phyloP scores from a whole-genome alignment of 2,113 vertebrate species.

The Murina feae region DNA sequence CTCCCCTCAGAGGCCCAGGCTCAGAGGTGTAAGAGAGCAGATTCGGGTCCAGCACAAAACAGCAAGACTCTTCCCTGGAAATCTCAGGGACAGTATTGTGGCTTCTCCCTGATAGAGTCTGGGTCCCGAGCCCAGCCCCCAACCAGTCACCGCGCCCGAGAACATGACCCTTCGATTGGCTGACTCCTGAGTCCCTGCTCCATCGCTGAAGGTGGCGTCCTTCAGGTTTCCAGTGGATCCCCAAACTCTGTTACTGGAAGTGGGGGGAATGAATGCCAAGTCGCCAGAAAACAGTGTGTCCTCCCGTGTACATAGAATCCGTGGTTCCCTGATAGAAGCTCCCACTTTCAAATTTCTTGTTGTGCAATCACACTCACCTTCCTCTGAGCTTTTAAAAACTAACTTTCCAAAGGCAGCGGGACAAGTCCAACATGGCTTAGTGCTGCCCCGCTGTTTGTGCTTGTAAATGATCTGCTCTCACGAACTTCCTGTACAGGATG shows the following conservation, averaged over 20 bases:
- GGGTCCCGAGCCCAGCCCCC: not conserved
- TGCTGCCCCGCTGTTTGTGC: rapidly evolving
- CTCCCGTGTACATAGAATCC: not conserved
- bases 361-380: not conserved
- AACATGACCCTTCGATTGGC: not conserved
- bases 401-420: not conserved
- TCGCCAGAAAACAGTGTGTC: not conserved
- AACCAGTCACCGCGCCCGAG: not conserved
- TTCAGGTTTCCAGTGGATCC: not conserved
- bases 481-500: not conserved
- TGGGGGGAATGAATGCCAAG: not conserved
- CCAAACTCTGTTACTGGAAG: not conserved
- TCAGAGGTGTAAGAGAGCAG: rapidly evolving
- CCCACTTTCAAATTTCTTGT: not conserved
- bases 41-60: not conserved
- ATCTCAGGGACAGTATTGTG: rapidly evolving
- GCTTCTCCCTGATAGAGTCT: not conserved
- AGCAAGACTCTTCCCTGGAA: not conserved
- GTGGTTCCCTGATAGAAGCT: not conserved
- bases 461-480: not conserved
- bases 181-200: not conserved
- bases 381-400: not conserved
- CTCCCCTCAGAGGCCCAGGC: not conserved
- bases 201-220: not conserved
- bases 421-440: too few species aligned